Conservation (phyloP, 2,113 vertebrate genomes). For the Mastomys coucha region DNA sequence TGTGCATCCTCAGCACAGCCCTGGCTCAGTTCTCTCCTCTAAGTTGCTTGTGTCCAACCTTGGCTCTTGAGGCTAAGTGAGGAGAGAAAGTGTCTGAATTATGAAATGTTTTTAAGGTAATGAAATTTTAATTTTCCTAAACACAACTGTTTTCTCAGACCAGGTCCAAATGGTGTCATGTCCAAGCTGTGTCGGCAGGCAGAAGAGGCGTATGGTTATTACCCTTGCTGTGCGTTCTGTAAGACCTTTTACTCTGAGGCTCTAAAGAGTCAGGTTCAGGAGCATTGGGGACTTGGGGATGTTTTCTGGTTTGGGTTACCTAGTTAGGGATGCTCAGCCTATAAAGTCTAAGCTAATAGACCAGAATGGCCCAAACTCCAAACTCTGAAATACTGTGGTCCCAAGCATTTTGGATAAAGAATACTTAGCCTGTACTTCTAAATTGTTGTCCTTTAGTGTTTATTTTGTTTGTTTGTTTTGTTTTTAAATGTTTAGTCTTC, state of each 20-base stretch:
- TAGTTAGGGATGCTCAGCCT: neutral
- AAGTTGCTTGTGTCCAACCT: neutral
- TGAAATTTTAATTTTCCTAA: conserved; percentile 1
- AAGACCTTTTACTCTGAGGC: neutral
- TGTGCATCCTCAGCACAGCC: neutral
- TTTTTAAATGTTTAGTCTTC: neutral
- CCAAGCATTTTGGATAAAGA: neutral
- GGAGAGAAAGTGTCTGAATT: neutral
- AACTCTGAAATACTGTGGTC: neutral
- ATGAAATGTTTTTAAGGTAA: conserved; percentile 43
- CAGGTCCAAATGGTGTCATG: neutral
- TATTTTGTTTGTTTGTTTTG: neutral
- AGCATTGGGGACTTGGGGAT: neutral
- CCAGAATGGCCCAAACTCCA: neutral
- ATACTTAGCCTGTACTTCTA: neutral
- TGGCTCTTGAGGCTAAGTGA: neutral
- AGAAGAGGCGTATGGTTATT: neutral
- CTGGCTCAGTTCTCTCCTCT: neutral
- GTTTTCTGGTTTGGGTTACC: neutral
- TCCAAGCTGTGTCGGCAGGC: neutral
- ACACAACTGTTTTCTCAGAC: neutral
- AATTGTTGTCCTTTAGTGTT: neutral
- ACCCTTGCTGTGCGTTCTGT: too few relatives aligned
- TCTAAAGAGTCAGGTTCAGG: neutral
- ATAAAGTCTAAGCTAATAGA: neutral